phyloP scores from a whole-genome alignment of 1,140 invertebrate genomes.

The Drosophila kurseongensis region DNA sequence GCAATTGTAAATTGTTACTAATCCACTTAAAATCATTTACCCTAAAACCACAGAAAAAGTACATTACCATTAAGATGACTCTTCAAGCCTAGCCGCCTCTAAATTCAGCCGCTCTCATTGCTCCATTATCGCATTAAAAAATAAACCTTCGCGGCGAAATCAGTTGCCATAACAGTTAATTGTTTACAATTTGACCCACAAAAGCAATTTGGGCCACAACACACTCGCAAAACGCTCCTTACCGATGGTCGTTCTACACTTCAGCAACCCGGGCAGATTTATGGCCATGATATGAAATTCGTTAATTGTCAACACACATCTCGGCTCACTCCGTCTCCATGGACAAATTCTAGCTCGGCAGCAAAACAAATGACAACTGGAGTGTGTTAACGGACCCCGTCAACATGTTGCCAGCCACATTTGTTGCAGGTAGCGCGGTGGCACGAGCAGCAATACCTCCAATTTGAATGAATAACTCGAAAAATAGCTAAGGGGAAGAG shows the following conservation, averaged over 20 bases:
- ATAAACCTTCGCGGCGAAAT: constrained; percentile 33
- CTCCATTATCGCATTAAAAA: constrained; percentile 45
- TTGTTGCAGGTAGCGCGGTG: constrained; percentile 29
- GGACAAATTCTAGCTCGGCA: constrained; percentile 44
- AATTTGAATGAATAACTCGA: background rate
- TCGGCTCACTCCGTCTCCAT: constrained; percentile 7
- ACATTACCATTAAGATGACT: constrained; percentile 25
- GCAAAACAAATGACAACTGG: constrained; percentile 77
- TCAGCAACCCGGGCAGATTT: constrained; percentile 51
- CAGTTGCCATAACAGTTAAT: constrained; percentile 49
- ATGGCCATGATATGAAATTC: constrained; percentile 67
- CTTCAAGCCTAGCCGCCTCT: constrained; percentile 20
- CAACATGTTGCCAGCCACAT: constrained; percentile 33
- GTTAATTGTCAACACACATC: constrained; percentile 63
- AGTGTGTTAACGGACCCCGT: constrained; percentile 67
- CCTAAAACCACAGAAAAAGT: constrained; percentile 5
- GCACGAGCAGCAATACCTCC: constrained; percentile 37
- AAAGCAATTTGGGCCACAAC: constrained; percentile 50
- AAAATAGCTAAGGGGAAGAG: constrained; percentile 7
- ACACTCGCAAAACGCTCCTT: constrained; percentile 4
- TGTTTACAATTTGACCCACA: constrained; percentile 54
- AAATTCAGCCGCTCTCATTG: constrained; percentile 32
- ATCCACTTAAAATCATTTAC: constrained; percentile 1
- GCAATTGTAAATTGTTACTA: background rate
- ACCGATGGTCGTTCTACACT: constrained; percentile 34